These are phyloP conservation scores for Agrochola lota DNA, from an alignment of 2,888 invertebrate genomes.

Conservation along the genomic window DNA sequence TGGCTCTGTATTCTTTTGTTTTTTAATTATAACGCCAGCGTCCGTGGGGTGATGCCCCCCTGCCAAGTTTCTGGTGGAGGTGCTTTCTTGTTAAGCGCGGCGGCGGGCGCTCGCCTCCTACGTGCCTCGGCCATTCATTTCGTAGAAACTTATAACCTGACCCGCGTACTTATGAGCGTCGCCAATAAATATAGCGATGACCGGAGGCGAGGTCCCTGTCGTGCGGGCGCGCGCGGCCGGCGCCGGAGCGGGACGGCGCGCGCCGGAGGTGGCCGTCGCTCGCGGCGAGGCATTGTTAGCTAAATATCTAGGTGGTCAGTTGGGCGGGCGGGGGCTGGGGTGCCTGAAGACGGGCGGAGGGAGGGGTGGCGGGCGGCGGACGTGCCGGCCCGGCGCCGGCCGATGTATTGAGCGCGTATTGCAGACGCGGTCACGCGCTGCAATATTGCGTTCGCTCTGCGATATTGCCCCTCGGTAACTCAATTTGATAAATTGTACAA, in stretches of 20 bases:
- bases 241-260: conserved; percentile 81
- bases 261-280: conserved; percentile 77
- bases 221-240: conserved; percentile 64
- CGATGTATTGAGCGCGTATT: conserved; percentile 91
- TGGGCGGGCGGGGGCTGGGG: conserved; percentile 81
- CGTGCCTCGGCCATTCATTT: conserved; percentile 90
- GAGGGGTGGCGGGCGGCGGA: conserved; percentile 85
- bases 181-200: conserved; percentile 91
- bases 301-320: conserved; percentile 91
- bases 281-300: conserved; percentile 89
- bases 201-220: conserved; percentile 87
- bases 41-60: conserved; percentile 82
- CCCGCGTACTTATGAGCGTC: conserved; percentile 91
- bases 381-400: conserved; percentile 88
- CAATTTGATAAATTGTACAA: conserved; percentile 90
- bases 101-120: conserved; percentile 86
- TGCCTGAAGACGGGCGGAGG: conserved; percentile 80
- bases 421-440: conserved; percentile 91
- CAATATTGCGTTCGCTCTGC: conserved; percentile 90
- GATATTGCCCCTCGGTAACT: conserved; percentile 90
- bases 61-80: conserved; percentile 86
- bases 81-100: conserved; percentile 88
- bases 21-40: conserved; percentile 89
- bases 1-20: conserved; percentile 90
- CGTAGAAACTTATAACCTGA: conserved; percentile 90